Percentiles rank a stretch among this genome's conserved stretches.
Evolutionary conservation across 2,888 invertebrate genomes (phyloP).

Genomic region (Incurvaria masculella): DNA sequence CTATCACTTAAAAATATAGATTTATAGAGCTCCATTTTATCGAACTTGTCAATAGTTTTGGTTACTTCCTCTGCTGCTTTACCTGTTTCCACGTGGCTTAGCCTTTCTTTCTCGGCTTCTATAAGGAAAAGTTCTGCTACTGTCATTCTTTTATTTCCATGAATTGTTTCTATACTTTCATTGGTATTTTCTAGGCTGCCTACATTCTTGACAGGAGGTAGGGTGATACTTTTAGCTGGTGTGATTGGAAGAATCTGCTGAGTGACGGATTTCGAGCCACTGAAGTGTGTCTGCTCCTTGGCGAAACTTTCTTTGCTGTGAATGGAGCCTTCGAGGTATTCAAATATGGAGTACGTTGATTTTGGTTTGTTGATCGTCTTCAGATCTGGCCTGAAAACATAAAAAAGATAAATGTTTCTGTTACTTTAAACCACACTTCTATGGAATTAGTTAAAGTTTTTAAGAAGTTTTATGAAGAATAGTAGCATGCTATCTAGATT

Average conservation of each 20-base stretch:
- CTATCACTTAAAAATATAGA: constrained; percentile 85
- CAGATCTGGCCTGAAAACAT: constrained; percentile 37
- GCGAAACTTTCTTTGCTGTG: constrained; percentile 55
- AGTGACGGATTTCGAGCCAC: constrained; percentile 39
- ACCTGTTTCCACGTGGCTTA: constrained; percentile 21
- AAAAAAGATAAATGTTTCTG: constrained; percentile 6
- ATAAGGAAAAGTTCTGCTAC: constrained; percentile 46
- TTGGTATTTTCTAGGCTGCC: constrained; percentile 4
- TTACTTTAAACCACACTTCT: too few species aligned
- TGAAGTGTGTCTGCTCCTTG: constrained; percentile 41
- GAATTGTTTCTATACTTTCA: constrained; percentile 7
- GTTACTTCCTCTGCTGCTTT: constrained; percentile 25
- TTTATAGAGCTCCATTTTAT: constrained; percentile 76
- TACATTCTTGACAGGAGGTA: constrained; percentile 7
- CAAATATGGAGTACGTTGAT: constrained; percentile 71
- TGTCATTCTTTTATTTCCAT: constrained; percentile 37
- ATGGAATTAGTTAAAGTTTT: too few species aligned
- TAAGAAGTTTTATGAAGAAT: too few species aligned
- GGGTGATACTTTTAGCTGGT: too few species aligned
- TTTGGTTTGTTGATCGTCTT: constrained; percentile 53
- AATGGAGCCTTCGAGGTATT: constrained; percentile 64
- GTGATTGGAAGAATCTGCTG: too few species aligned
- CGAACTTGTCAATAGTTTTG: constrained; percentile 45
- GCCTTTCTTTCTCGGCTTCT: constrained; percentile 36
- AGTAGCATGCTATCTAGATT: too few species aligned